Conservation (phyloP, 2,113 vertebrate species). For the Marmota monax region DNA sequence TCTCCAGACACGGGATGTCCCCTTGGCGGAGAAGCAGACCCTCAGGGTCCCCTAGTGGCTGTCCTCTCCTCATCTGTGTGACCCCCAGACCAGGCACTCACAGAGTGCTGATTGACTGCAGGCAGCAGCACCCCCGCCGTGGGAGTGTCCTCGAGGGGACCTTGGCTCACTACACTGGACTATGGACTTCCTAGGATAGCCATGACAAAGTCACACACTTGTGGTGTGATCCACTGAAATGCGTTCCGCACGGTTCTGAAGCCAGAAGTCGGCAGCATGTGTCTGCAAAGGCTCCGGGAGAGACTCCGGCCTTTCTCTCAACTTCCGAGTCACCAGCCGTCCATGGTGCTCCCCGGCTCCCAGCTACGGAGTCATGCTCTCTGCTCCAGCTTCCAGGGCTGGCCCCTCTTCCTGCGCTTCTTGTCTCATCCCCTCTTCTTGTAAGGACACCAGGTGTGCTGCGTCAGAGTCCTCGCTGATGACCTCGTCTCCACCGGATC, state of each 20-base stretch:
- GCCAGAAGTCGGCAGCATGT: too few species aligned
- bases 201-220: not conserved
- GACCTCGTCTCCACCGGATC: not conserved
- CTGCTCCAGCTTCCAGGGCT: not conserved
- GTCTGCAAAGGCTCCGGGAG: not conserved
- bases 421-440: not conserved
- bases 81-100: not conserved
- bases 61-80: not conserved
- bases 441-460: not conserved
- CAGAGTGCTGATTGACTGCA: not conserved
- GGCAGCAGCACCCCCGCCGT: not conserved
- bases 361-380: too few species aligned
- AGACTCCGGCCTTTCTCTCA: not conserved
- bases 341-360: too few species aligned
- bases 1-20: too few species aligned
- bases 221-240: too few species aligned
- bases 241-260: too few species aligned
- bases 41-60: not conserved
- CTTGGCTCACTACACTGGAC: too few species aligned
- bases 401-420: not conserved
- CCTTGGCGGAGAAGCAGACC: accelerated
- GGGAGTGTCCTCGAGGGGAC: not conserved
- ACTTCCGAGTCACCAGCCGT: not conserved
- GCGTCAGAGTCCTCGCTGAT: too few species aligned
- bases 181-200: not conserved